Evolutionary conservation across 2,113 vertebrate genomes (phyloP).

Genomic region (Hymenochirus boettgeri): DNA sequence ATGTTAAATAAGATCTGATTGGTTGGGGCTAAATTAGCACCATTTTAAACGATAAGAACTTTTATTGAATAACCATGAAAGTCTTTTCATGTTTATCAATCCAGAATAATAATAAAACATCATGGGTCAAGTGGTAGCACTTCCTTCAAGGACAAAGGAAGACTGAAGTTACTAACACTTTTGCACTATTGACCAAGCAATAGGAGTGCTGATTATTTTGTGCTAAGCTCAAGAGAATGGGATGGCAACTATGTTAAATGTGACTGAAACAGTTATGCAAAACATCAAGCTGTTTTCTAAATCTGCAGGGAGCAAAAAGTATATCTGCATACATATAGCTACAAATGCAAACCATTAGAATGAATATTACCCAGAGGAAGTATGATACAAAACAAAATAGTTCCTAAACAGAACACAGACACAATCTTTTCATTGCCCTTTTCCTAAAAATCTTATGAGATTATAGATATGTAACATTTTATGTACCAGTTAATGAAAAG

Average conservation of each 20-base stretch:
- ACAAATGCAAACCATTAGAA: conserved; percentile 40
- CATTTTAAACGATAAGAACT: no score
- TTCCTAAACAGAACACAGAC: conserved; percentile 39
- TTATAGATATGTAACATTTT: conserved; percentile 4
- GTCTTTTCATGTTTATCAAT: no score
- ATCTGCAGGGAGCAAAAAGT: conserved; percentile 47
- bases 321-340: conserved; percentile 46
- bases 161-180: conserved; percentile 24
- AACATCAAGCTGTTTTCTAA: conserved; percentile 49
- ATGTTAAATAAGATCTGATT: no score
- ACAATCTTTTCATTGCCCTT: conserved; percentile 32
- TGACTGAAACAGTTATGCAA: conserved; percentile 56
- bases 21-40: no score
- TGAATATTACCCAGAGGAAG: conserved; percentile 49
- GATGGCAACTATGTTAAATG: conserved; percentile 53
- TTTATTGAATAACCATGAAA: no score
- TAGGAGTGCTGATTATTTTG: conserved; percentile 53
- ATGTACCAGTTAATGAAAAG: conserved; percentile 6
- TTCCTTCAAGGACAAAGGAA: conserved; percentile 18
- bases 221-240: conserved; percentile 53
- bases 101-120: conserved; percentile 44
- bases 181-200: conserved; percentile 48
- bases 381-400: conserved; percentile 49
- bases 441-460: conserved; percentile 19
- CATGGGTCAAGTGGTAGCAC: conserved; percentile 34